A percentile compares a stretch with the other conserved stretches of the same genome.
Evolutionary conservation across 2,888 invertebrate genomes (phyloP).

Genomic region (Agrochola macilenta): DNA sequence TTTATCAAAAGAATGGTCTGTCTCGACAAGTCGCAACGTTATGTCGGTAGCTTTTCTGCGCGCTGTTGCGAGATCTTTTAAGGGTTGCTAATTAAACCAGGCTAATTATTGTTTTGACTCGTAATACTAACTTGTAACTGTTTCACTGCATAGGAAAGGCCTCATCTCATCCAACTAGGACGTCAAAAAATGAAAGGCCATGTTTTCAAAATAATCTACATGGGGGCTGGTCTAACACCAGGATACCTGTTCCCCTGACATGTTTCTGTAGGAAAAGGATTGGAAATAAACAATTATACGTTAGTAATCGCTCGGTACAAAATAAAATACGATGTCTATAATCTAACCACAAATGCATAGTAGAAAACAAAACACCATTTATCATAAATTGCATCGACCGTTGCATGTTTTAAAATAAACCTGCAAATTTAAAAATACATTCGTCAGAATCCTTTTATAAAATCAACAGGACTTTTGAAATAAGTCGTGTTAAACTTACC

Average conservation of each 20-base stretch:
- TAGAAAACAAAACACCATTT: slow-evolving; percentile 2
- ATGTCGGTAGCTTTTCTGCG: not conserved
- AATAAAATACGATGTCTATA: not conserved
- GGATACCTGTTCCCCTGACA: not conserved
- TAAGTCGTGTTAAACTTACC: slow-evolving; percentile 49
- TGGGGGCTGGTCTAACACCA: not conserved
- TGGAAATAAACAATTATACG: not conserved
- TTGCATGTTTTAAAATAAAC: slow-evolving; percentile 43
- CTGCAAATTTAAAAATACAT: slow-evolving; percentile 28
- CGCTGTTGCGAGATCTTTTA: not conserved
- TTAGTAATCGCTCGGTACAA: not conserved
- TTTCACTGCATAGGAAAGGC: not conserved
- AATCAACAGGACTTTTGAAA: slow-evolving; percentile 39
- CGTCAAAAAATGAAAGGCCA: not conserved
- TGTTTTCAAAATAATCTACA: not conserved
- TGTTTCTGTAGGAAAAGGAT: not conserved
- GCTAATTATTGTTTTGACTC: not conserved
- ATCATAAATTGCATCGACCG: slow-evolving; percentile 11
- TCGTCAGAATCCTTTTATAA: not conserved
- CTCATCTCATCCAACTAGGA: not conserved
- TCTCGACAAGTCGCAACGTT: not conserved
- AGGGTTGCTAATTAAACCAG: not conserved
- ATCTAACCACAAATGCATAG: not conserved
- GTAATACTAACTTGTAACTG: not conserved
- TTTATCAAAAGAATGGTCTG: not conserved